Base-by-base conservation (phyloP, 2,113 vertebrate genomes). In the Aleadryas rufinucha region DNA sequence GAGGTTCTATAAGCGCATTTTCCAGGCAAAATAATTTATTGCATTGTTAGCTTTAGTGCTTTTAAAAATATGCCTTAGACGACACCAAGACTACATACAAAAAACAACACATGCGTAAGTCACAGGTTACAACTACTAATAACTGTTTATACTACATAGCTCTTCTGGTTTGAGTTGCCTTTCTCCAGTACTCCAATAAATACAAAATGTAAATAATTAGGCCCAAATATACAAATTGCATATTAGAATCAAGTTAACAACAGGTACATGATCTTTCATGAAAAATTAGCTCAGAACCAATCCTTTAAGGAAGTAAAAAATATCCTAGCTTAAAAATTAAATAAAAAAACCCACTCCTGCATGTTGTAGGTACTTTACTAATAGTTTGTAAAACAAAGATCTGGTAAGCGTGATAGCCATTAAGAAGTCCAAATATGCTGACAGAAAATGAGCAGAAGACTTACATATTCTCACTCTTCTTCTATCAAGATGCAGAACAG, bases 1-100 rank as follows among this genome's bases (percentile, higher is more conserved):
- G 31, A 45, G 7, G 79, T 24, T 60, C 68, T 21, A 54, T 1
- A 89, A 28, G 12, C 0, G 0, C 13, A n/a, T 50, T 70, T 74
- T 57, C 69, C 47, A 78, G 7, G 27, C 15, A 78, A 89, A 81
- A 89, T 24, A 41, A 59, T 15, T 24, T 37, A 84, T 11, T 81
- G 28, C 4, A 42, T 13, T 83, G 24, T n/a, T 28, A 87, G 35
- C 15, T 45, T 70, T 14, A 59, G 28, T 42, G 20, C 12, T 61
- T 90, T 80, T 26, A 61, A n/a, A 84, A 56, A 30, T 54, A 47
- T 9, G 15, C 6, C 22, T 61, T 28, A 71, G 24, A 87, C 39
- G 69, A 60, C 9, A 20, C 5, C 45, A 89, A 57, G 21, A 12
- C 7, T 21, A 76, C 11, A 28, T 3, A 52, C 5, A n/a, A 72